A percentile compares a stretch with the other conserved stretches of the same genome.
Conservation (phyloP, 2,113 vertebrate species). For the Choloepus hoffmanni region DNA sequence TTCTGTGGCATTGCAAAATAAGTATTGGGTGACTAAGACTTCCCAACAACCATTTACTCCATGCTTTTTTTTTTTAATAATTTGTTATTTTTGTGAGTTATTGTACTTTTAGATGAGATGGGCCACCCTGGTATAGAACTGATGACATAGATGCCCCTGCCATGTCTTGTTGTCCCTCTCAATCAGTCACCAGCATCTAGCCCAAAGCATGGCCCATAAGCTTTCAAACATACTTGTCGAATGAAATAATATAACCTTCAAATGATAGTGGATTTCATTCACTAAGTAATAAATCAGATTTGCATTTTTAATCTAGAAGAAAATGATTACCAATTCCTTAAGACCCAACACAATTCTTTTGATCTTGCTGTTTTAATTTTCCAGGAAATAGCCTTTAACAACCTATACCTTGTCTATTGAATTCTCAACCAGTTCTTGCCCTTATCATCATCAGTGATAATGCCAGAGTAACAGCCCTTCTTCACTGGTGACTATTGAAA, state of each 20-base stretch:
- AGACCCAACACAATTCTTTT: slow-evolving; percentile 74
- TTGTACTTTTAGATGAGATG: slow-evolving; percentile 14
- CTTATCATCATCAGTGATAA: slow-evolving; percentile 45
- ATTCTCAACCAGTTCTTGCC: slow-evolving; percentile 68
- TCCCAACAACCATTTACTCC: neutral
- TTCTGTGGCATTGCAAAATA: slow-evolving; percentile 53
- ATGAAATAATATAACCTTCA: slow-evolving; percentile 57
- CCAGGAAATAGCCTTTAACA: slow-evolving; percentile 76
- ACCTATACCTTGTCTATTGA: slow-evolving; percentile 70
- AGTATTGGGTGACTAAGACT: neutral
- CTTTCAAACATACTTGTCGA: neutral
- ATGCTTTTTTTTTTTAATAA: neutral
- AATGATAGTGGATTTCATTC: slow-evolving; percentile 62
- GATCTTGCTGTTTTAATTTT: slow-evolving; percentile 80
- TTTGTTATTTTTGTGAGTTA: neutral
- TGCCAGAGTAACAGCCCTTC: slow-evolving; percentile 17
- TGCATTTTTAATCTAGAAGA: slow-evolving; percentile 77
- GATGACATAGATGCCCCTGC: neutral
- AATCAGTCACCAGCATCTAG: neutral
- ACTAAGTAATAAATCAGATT: slow-evolving; percentile 73
- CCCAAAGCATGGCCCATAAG: neutral
- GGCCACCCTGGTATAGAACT: neutral
- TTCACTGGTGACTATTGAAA: slow-evolving; percentile 74
- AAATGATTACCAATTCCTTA: slow-evolving; percentile 71
- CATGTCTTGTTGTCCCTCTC: neutral